Evolutionary conservation across 2,888 invertebrate genomes (phyloP).

Genomic region (Oxyscelio sp.): DNA sequence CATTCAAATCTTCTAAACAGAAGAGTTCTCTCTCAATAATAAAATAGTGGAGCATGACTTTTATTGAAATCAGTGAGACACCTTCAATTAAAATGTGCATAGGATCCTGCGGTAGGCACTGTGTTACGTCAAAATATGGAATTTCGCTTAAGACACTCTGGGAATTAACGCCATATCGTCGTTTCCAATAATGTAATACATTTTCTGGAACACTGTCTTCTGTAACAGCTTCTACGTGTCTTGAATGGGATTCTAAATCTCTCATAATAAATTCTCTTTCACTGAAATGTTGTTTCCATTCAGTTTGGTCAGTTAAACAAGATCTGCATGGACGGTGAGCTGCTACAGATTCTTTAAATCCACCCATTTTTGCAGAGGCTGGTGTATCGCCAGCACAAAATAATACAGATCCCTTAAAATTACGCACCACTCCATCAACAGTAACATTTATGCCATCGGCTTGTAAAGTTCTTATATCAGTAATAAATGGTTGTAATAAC

Average conservation of each 20-base stretch:
- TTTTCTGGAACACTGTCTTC: background rate
- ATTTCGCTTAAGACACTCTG: too few species aligned
- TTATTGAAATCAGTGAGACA: constrained; percentile 45
- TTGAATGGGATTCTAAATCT: too few species aligned
- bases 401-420: constrained; percentile 69
- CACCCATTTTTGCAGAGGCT: too few species aligned
- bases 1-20: too few species aligned
- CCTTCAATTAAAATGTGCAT: too few species aligned
- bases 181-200: constrained; percentile 1
- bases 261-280: background rate
- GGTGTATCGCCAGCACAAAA: too few species aligned
- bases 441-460: constrained; percentile 54
- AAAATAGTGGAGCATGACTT: too few species aligned
- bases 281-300: constrained; percentile 6
- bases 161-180: constrained; percentile 2
- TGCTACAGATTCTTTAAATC: too few species aligned
- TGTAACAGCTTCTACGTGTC: too few species aligned
- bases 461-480: constrained; percentile 65
- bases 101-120: too few species aligned
- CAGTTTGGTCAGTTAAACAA: constrained; percentile 32
- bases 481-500: background rate
- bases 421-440: constrained; percentile 33
- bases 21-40: too few species aligned
- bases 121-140: too few species aligned
- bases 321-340: constrained; percentile 74